Base-by-base conservation (phyloP, 2,797 vertebrate species). In the Knipowitschia caucasica region DNA sequence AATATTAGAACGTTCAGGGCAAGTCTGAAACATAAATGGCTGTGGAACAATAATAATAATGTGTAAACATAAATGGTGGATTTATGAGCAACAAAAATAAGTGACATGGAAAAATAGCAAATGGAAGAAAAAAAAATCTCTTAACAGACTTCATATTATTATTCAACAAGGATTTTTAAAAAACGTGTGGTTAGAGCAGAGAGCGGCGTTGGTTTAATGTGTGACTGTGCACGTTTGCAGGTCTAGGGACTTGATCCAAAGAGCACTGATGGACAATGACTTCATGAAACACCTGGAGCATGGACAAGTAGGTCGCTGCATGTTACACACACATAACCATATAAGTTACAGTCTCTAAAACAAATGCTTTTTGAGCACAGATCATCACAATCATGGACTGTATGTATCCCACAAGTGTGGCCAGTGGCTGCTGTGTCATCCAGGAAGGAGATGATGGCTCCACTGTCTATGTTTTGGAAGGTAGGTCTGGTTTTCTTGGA, bases 211-310 rank as follows among this genome's bases (percentile, higher is more conserved):
- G n/a, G n/a, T n/a, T n/a, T n/a, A n/a, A n/a, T 15, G 11, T 20
- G 36, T 35, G 1, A 39, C 15, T 23, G 0, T 46, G 12, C 53
- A n/a, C 47, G 0, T 59, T 4, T 20, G n/a, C 2, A 91, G 89
- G 67, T 90, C 89, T 10, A 81, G 71, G 5, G 82, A 88, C 53
- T 59, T 89, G 76, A 91, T 91, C 70, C 85, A 88, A 35, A 81
- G 65, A 12, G 89, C 89, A 23, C 74, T 91, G 2, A 70, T 91
- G 75, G 84, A 87, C 66, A 91, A 90, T 2, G 89, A 91, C 67
- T 91, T 90, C 67, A 90, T 91, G 89, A 89, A 89, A 53, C 88
- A 88, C 4, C 75, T 91, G 62, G 89, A 83, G 17, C 81, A 80
- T 3, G 73, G 62, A 0, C 81, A 84, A 68, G 83, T 86, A 45